Percentiles rank a stretch among this genome's conserved stretches.
These are phyloP conservation scores for Himalopsyche tibetana DNA, from an alignment of 2,888 invertebrate species.

Conservation along the genomic window DNA sequence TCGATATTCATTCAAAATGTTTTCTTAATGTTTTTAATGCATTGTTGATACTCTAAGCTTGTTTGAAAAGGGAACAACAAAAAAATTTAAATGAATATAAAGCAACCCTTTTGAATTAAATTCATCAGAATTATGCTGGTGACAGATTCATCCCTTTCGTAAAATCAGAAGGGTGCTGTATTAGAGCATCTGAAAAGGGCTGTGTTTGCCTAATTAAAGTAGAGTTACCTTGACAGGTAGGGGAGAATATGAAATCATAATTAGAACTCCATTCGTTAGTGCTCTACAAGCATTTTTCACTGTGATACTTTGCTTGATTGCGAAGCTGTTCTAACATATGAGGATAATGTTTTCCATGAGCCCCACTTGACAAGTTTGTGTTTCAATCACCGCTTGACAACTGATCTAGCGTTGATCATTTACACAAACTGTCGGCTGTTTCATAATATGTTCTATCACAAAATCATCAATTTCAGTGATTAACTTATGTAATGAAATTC, in stretches of 20 bases:
- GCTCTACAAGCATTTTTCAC: not conserved
- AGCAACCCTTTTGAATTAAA: not conserved
- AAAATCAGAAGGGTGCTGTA: constrained; percentile 16
- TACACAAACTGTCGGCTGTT: no score
- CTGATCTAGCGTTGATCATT: no score
- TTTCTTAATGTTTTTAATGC: not conserved
- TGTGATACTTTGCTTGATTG: not conserved
- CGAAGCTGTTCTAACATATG: no score
- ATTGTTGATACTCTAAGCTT: not conserved
- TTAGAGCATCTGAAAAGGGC: not conserved
- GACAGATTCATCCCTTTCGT: constrained; percentile 24
- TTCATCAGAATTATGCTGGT: not conserved
- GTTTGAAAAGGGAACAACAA: not conserved
- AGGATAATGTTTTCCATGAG: no score
- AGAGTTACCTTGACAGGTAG: constrained; percentile 30
- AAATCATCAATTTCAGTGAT: no score
- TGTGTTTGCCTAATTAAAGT: constrained; percentile 21
- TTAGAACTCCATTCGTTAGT: constrained; percentile 24
- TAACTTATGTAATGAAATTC: no score
- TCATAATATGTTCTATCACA: no score
- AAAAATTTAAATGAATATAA: not conserved
- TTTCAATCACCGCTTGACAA: no score
- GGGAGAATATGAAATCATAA: constrained; percentile 31
- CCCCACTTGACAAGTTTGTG: no score
- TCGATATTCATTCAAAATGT: no score